phyloP scores from a whole-genome alignment of 2,888 invertebrate genomes.

The Oscheius sp. region DNA sequence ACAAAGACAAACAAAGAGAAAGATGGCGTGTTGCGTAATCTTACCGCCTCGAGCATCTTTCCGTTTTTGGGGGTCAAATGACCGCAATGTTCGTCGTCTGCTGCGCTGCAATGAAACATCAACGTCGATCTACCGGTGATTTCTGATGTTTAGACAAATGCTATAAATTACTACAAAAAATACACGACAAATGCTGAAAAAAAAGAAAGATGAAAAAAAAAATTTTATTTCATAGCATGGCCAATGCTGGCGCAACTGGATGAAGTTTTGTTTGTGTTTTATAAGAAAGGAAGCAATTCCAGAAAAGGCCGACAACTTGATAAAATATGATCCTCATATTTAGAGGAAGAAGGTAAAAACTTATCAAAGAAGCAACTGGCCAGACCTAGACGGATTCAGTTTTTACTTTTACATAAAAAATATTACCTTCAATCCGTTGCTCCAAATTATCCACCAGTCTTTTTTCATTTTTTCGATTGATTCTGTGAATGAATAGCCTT shows the following conservation, averaged over 20 bases:
- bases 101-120: too few relatives aligned
- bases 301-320: constrained; percentile 83
- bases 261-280: constrained; percentile 77
- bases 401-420: background rate
- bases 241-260: background rate
- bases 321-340: constrained; percentile 85
- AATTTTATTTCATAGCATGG: too few relatives aligned
- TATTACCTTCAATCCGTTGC: constrained; percentile 42
- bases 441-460: constrained; percentile 54
- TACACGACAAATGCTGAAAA: too few relatives aligned
- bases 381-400: constrained; percentile 78
- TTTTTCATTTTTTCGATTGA: constrained; percentile 47
- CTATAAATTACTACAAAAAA: too few relatives aligned
- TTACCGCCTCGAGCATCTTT: too few relatives aligned
- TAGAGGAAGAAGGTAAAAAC: constrained; percentile 86
- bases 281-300: constrained; percentile 88
- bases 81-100: too few relatives aligned
- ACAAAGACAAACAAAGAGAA: too few relatives aligned
- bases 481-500: constrained; percentile 51
- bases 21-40: too few relatives aligned
- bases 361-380: constrained; percentile 87
- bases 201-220: too few relatives aligned
- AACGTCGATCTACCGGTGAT: too few relatives aligned
- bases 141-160: too few relatives aligned
- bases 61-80: too few relatives aligned